Base-by-base conservation (phyloP, 2,113 vertebrate genomes). In the Puffinus mauretanicus region DNA sequence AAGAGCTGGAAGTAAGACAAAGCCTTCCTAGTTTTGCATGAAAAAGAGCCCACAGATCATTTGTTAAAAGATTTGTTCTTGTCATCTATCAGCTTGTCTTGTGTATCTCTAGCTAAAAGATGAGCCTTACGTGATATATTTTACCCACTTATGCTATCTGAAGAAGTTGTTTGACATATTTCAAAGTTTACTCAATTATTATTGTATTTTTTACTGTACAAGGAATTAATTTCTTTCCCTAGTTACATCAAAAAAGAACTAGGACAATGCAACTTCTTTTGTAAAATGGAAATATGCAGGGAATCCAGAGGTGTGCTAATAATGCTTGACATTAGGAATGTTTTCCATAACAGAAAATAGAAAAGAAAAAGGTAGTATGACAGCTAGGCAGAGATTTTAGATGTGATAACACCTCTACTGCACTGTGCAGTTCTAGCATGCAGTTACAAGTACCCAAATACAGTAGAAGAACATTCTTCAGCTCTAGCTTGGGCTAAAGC, bases 241-340 rank as follows among this genome's bases (percentile, higher is more conserved):
- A 42, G 27, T 64, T 81, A 38, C 6, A 51, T 54, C 27, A 76
- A 62, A 91, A 94, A 91, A 83, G 81, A 90, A 40, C 24, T 64
- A 91, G 84, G 58, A 97, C 92, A 97, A 96, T 95, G 82, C 34
- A 88, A 52, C 62, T 95, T 92, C 90, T 95, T 92, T 96, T 94
- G 70, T 95, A 90, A 96, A 79, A n/a, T 24, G 40, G 64, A 97
- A 97, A 95, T 82, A 97, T 96, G 83, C 64, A 82, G 90, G 52
- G 96, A 98, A 97, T 97, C 62, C 82, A 51, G 36, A 97, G 93
- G 91, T 97, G 93, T 96, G 82, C 85, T 97, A 81, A 91, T 92
- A 82, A 75, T 52, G 29, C 54, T 96, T 93, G 81, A 86, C 40
- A 54, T 64, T 29, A 81, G 24, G 42, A 96, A 95, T 69, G 36